phyloP scores from a whole-genome alignment of 2,888 invertebrate genomes.

The Papilio protenor region DNA sequence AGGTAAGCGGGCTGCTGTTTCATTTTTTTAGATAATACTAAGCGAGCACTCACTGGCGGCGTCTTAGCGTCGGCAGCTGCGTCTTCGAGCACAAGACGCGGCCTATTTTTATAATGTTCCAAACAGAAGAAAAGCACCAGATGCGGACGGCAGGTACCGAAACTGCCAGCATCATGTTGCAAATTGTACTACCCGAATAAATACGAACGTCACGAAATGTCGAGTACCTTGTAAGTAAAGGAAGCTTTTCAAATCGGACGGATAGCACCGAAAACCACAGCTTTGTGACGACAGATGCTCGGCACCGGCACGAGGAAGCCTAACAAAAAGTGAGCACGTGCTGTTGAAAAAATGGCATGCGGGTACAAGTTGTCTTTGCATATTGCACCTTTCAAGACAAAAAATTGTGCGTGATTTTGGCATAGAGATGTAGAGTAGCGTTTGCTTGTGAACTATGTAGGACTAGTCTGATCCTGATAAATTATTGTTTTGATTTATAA shows the following conservation, averaged over 20 bases:
- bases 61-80: conserved; percentile 47
- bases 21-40: conserved; percentile 37
- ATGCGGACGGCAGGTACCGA: conserved; percentile 77
- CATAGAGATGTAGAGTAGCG: conserved; percentile 64
- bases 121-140: conserved; percentile 76
- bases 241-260: conserved; percentile 53
- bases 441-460: conserved; percentile 62
- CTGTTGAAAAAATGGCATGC: conserved; percentile 79
- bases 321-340: conserved; percentile 78
- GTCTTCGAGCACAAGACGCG: conserved; percentile 48
- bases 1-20: conserved; percentile 11
- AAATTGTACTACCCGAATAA: conserved; percentile 65
- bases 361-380: conserved; percentile 78
- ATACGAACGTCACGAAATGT: conserved; percentile 48
- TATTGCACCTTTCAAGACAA: conserved; percentile 65
- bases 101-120: conserved; percentile 72
- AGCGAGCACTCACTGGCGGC: conserved; percentile 39
- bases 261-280: conserved; percentile 72
- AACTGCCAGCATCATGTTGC: conserved; percentile 77
- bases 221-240: neutral
- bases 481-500: neutral
- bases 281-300: conserved; percentile 79
- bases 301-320: conserved; percentile 74
- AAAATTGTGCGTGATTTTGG: conserved; percentile 68
- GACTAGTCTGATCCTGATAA: neutral